Evolutionary conservation across 2,888 invertebrate genomes (phyloP).

Genomic region (Ophion obscuratus): DNA sequence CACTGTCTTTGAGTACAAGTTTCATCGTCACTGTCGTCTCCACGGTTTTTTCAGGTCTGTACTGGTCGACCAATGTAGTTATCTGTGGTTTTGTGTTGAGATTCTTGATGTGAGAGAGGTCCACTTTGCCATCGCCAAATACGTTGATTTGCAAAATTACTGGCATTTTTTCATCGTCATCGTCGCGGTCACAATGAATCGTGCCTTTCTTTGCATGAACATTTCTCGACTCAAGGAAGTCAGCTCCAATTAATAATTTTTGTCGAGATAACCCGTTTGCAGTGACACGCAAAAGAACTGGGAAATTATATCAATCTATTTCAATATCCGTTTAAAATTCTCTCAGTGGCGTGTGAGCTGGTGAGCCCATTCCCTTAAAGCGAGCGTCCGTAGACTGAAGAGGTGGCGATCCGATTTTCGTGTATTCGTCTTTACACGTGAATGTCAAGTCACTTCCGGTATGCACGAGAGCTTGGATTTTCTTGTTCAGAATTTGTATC

Average conservation of each 20-base stretch:
- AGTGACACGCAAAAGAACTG: constrained; percentile 10
- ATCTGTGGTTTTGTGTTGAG: background rate
- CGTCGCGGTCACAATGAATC: background rate
- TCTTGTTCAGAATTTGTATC: constrained; percentile 20
- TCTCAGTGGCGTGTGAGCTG: constrained; percentile 31
- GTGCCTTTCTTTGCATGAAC: background rate
- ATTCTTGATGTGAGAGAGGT: background rate
- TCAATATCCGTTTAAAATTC: constrained; percentile 22
- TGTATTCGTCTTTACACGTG: constrained; percentile 39
- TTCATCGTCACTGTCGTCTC: background rate
- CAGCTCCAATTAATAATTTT: constrained; percentile 37
- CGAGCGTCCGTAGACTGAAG: constrained; percentile 4
- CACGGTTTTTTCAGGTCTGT: background rate
- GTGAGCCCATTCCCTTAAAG: constrained; percentile 50
- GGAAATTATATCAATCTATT: constrained; percentile 22
- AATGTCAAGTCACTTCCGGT: constrained; percentile 56
- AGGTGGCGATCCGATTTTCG: constrained; percentile 47
- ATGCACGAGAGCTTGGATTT: constrained; percentile 51
- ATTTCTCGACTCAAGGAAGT: constrained; percentile 16
- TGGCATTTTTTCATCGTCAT: background rate
- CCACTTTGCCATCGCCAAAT: background rate
- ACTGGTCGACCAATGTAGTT: background rate
- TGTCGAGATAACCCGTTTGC: constrained; percentile 14
- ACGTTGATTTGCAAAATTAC: background rate
- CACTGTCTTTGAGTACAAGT: constrained; percentile 39